Evolutionary conservation across 30 jellyfish, hydroid and myxozoan genomes (phyloP), one percentile per base, ranked within the genome.

Genomic region (Cassiopea andromeda): DNA sequence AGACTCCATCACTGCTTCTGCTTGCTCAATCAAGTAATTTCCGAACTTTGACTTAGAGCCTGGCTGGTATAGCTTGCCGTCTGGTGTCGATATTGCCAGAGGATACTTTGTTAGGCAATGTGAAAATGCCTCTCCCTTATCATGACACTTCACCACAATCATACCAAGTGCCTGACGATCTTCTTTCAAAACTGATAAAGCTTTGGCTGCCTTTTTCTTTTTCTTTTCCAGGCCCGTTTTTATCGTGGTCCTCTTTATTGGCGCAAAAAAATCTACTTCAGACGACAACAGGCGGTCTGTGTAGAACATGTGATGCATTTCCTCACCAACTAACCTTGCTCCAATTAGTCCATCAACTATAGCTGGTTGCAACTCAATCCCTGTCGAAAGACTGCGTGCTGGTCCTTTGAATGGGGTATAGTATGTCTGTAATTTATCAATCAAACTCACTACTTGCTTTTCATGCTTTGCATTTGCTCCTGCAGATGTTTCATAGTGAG

Each of bases 311-410:
- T 47, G 85, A 82, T 82, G 91, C 91, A 66, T 82, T 83, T 82
- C 83, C 66, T 67, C 83, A 83, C 91, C 91, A 82, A 82, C 91
- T 64, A 84, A 82, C 91, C 91, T 82, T 82, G 91, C 91, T 82
- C 91, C 83, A 69, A 82, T 82, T 82, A 82, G 91, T 69, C 83
- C 91, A n/a, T 82, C 69, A 67, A 82, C 91, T 82, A 82, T 69
- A 17, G 91, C 75, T 82, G 85, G 91, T 46, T 82, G 73, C 69
- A 82, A 15, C 83, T 82, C 91, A 64, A 82, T 82, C 91, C 83
- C 91, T 82, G 91, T 82, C 66, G 91, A 82, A 17, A 82, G 18
- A 67, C 64, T 82, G 91, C 91, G 91, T 66, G 91, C 83, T 82
- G 91, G 91, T 69, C 91, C 91, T 69, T 67, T 73, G 44, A 82